Conservation (phyloP, 2,797 vertebrate genomes). For the Pseudopleuronectes americanus region DNA sequence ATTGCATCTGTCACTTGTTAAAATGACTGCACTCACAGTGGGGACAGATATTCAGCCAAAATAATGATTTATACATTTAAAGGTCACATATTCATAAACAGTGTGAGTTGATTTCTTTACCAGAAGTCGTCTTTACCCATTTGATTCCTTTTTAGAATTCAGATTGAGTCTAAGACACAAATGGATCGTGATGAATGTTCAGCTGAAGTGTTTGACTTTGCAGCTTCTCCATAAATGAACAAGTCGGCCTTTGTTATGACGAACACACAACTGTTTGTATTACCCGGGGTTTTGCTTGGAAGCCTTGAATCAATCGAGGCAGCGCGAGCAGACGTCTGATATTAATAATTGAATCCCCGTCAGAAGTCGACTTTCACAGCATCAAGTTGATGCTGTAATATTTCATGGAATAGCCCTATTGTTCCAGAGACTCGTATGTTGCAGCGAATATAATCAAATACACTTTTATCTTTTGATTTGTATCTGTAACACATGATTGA, state of each 20-base stretch:
- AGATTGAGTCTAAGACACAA: not conserved
- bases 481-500: not conserved
- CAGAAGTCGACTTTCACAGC: conserved; percentile 2
- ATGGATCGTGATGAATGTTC: conserved; percentile 10
- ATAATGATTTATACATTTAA: not conserved
- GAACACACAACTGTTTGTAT: conserved; percentile 21
- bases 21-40: not conserved
- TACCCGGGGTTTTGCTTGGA: conserved; percentile 11
- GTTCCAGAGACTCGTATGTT: not conserved
- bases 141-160: not conserved
- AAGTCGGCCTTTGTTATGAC: conserved; percentile 15
- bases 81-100: not conserved
- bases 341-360: conserved; percentile 21
- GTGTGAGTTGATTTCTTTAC: no score
- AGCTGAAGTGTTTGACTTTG: conserved; percentile 12
- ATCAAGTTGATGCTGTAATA: conserved; percentile 17
- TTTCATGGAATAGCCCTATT: conserved; percentile 1
- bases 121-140: no score
- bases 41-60: not conserved
- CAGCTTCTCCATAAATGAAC: not conserved
- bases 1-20: no score
- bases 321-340: conserved; percentile 16
- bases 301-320: conserved; percentile 35
- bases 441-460: not conserved
- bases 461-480: not conserved